phyloP scores from a whole-genome alignment of 2,888 invertebrate genomes.

The Polydrusus pterygomalis region DNA sequence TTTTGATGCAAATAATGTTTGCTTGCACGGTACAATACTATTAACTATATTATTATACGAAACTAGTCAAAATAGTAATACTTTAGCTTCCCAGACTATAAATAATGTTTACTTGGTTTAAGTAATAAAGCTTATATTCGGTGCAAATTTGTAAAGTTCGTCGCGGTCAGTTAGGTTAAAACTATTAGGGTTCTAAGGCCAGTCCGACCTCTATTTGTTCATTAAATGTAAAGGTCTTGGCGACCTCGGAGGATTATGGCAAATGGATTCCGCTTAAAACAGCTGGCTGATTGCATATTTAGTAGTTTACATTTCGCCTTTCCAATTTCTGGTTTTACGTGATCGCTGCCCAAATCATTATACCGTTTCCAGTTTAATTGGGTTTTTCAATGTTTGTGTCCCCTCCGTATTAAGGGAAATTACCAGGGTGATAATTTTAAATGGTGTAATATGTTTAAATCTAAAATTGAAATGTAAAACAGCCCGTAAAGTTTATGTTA shows the following conservation, averaged over 20 bases:
- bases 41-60: not conserved
- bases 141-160: slow-evolving; percentile 49
- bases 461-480: no score
- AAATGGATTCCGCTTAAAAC: slow-evolving; percentile 54
- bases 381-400: slow-evolving; percentile 3
- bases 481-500: no score
- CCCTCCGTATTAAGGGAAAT: not conserved
- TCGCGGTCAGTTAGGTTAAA: slow-evolving; percentile 51
- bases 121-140: slow-evolving; percentile 32
- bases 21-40: no score
- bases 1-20: no score
- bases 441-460: no score
- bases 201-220: slow-evolving; percentile 50
- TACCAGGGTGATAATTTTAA: no score
- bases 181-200: slow-evolving; percentile 45
- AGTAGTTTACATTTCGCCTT: slow-evolving; percentile 56
- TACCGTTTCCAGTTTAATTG: slow-evolving; percentile 7
- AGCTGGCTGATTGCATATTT: slow-evolving; percentile 54
- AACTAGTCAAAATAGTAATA: not conserved
- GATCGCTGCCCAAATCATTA: slow-evolving; percentile 36
- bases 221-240: slow-evolving; percentile 54
- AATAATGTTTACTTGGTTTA: slow-evolving; percentile 44
- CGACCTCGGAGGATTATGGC: slow-evolving; percentile 52
- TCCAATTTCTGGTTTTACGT: slow-evolving; percentile 54
- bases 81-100: not conserved